Percentiles rank a stretch among this genome's conserved stretches.
Conservation (phyloP, 2,888 invertebrate genomes). For the Heterodera filipjevi region DNA sequence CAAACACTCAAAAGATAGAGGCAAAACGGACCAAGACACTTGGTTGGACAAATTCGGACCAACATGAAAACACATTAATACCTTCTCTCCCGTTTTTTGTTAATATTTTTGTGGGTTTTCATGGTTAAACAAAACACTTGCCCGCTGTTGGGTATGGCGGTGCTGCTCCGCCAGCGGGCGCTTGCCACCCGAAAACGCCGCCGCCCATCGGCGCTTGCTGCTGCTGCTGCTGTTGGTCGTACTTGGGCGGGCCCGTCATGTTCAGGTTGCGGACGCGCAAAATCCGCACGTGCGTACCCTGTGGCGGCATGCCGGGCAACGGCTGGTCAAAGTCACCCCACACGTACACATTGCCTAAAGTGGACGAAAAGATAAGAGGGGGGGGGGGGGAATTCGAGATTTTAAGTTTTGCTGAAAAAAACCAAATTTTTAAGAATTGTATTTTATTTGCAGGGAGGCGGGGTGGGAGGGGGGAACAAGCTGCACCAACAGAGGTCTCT, state of each 20-base stretch:
- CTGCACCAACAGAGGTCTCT: no score
- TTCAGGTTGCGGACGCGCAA: slow-evolving; percentile 50
- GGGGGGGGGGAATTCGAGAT: background rate
- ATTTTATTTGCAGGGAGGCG: no score
- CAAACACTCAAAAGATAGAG: no score
- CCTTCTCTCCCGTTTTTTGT: background rate
- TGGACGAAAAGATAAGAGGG: no score
- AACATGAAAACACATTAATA: background rate
- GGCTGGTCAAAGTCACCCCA: slow-evolving; percentile 65
- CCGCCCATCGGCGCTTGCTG: background rate
- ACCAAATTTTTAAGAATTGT: no score
- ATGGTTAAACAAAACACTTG: no score
- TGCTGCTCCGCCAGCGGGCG: background rate
- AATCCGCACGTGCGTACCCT: slow-evolving; percentile 61
- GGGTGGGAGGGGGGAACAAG: no score
- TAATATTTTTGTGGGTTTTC: background rate
- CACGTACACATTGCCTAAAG: slow-evolving; percentile 58
- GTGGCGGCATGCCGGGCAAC: slow-evolving; percentile 60
- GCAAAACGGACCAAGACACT: no score
- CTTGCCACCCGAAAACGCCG: background rate
- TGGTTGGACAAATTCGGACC: background rate
- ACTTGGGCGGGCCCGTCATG: slow-evolving; percentile 38
- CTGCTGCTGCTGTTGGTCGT: slow-evolving; percentile 32
- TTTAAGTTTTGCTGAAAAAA: background rate
- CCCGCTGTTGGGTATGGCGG: background rate